Conservation (phyloP, 2,888 invertebrate species). For the Acanthosepion lycidas region DNA sequence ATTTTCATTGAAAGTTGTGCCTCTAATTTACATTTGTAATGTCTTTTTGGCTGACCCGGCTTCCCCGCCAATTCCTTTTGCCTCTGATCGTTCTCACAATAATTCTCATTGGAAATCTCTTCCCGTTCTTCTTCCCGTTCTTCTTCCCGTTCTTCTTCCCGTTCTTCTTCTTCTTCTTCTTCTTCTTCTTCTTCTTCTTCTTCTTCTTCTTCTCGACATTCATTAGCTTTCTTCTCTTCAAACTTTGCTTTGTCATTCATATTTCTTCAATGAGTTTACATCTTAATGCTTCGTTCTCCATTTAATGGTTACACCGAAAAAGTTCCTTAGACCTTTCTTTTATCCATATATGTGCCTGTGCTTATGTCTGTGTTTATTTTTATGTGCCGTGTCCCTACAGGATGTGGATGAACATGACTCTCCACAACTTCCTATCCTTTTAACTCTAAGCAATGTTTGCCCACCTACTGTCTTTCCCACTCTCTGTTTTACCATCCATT, state of each 20-base stretch:
- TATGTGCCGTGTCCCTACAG: too few relatives aligned
- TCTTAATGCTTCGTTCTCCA: not conserved
- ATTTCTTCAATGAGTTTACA: not conserved
- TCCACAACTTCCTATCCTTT: too few relatives aligned
- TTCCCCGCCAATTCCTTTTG: not conserved
- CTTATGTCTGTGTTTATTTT: too few relatives aligned
- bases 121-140: not conserved
- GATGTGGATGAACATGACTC: too few relatives aligned
- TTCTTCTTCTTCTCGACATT: not conserved
- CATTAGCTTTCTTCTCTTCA: not conserved
- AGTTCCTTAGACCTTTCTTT: too few relatives aligned
- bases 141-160: too few relatives aligned
- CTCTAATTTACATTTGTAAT: constrained; percentile 7
- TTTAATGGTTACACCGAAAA: not conserved
- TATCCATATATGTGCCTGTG: too few relatives aligned
- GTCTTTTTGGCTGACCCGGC: not conserved
- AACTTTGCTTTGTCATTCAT: not conserved
- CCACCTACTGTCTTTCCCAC: too few relatives aligned
- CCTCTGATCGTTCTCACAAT: not conserved
- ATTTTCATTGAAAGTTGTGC: not conserved
- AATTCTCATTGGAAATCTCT: not conserved
- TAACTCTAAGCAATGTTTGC: too few relatives aligned
- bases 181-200: not conserved
- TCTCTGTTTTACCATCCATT: too few relatives aligned
- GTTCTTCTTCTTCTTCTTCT: not conserved